A percentile compares a stretch with the other conserved stretches of the same genome.
Evolutionary conservation across 1,140 invertebrate species (phyloP).

Genomic region (Drosophila obscura): DNA sequence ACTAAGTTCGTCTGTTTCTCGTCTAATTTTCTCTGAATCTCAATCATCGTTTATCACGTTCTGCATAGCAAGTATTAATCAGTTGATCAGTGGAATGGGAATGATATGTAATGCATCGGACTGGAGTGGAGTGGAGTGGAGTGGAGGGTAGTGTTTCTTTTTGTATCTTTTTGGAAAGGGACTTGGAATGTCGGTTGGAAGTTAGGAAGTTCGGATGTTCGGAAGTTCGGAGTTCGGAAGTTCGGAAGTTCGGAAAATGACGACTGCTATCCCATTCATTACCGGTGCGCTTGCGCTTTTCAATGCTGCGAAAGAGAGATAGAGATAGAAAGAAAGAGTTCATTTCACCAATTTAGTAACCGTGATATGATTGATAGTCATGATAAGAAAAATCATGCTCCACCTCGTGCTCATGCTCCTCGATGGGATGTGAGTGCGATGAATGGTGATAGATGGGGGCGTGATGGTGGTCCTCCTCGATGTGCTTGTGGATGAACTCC

Average conservation of each 20-base stretch:
- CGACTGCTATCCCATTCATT: slow-evolving; percentile 61
- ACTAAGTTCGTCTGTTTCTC: slow-evolving; percentile 66
- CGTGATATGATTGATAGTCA: slow-evolving; percentile 74
- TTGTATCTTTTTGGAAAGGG: slow-evolving; percentile 29
- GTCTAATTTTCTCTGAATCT: slow-evolving; percentile 65
- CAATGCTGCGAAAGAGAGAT: slow-evolving; percentile 74
- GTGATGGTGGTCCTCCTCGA: slow-evolving; percentile 74
- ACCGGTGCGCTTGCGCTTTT: slow-evolving; percentile 26
- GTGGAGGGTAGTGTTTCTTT: slow-evolving; percentile 26
- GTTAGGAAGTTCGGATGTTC: slow-evolving; percentile 7
- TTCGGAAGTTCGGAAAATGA: slow-evolving; percentile 11
- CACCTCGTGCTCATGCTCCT: slow-evolving; percentile 78
- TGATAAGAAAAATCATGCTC: slow-evolving; percentile 77
- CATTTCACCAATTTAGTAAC: slow-evolving; percentile 79
- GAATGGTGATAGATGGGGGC: slow-evolving; percentile 67
- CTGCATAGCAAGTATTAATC: slow-evolving; percentile 53
- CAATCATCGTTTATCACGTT: slow-evolving; percentile 75
- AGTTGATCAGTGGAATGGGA: slow-evolving; percentile 28
- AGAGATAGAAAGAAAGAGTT: slow-evolving; percentile 59
- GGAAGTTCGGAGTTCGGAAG: not conserved
- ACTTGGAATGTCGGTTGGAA: slow-evolving; percentile 27
- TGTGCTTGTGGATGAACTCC: slow-evolving; percentile 78
- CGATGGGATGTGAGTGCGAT: slow-evolving; percentile 66
- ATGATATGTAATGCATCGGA: slow-evolving; percentile 18
- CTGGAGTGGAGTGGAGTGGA: slow-evolving; percentile 21